Evolutionary conservation across 1,140 invertebrate species (phyloP), one percentile per base, ranked within the genome.

Genomic region (Dendroctonus valens): DNA sequence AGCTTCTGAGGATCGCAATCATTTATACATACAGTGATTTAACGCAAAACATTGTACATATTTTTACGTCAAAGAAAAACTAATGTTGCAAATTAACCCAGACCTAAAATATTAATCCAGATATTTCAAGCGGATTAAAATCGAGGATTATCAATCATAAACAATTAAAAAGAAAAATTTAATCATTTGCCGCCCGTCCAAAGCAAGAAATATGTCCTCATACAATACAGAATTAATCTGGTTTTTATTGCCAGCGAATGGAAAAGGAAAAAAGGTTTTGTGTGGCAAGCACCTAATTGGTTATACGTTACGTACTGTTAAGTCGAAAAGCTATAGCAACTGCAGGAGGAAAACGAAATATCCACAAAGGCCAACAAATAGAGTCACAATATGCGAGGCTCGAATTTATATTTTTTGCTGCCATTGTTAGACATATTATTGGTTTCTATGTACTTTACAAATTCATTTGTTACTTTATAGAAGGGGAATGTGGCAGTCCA

Each of bases 261-360:
- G 40, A 55, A 40, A 55, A 14, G 15, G 9, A 55, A 40, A 40
- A 55, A 11, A 12, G 9, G 11, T 8, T 52, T 52, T 14, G 8
- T 26, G 14, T 38, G 53, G 3, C 7, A 38, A 8, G 9, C 7
- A 9, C 8, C 39, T 58, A 58, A 58, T 58, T 58, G 11, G 41
- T 58, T 58, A 44, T 58, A 58, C 41, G 41, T 58, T 58, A 44
- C 55, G 15, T 14, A 44, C 55, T 11, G 55, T 58, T 58, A 37
- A 39, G 14, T 15, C 14, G 9, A 51, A 15, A 51, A 51, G 9
- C 12, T 26, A 52, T 12, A 52, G 11, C 2, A 52, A 11, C 50
- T 52, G 50, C 50, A 52, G n/a, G 50, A 52, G 8, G 26, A 55
- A 55, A 26, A 55, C 9, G 40, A 55, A 55, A 55, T 14, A 39